Evolutionary conservation across 2,797 vertebrate species (phyloP).

Genomic region (Esox masquinongy): DNA sequence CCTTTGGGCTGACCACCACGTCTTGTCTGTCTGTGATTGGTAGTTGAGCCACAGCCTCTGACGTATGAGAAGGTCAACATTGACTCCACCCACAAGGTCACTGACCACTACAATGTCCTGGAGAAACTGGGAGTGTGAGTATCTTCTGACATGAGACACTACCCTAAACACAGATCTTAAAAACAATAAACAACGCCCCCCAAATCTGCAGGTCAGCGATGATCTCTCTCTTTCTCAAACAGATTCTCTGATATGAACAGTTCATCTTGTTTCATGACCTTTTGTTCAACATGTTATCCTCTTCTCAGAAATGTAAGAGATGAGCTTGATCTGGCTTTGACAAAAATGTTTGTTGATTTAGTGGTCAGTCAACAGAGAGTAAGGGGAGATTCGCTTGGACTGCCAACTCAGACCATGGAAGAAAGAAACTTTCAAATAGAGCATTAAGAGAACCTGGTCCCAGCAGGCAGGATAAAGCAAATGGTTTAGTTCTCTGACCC

Average conservation of each 20-base stretch:
- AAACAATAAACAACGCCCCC: background rate
- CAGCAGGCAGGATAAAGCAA: background rate
- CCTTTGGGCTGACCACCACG: background rate
- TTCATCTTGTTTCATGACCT: background rate
- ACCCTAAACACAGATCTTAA: background rate
- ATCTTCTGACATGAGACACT: conserved; percentile 1
- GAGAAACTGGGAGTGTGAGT: conserved; percentile 89
- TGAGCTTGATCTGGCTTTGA: background rate
- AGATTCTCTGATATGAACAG: background rate
- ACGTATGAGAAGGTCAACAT: conserved; percentile 64
- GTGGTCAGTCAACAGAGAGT: background rate
- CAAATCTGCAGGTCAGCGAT: background rate
- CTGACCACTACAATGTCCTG: conserved; percentile 73
- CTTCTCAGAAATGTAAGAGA: background rate
- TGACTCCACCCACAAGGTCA: conserved; percentile 74
- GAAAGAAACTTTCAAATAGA: background rate
- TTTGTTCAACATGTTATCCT: background rate
- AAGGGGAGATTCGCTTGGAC: background rate
- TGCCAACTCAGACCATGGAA: background rate
- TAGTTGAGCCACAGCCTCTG: conserved; percentile 39
- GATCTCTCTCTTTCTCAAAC: background rate
- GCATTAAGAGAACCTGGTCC: background rate
- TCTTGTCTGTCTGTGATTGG: conserved; percentile 28
- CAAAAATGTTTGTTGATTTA: background rate
- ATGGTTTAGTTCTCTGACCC: background rate